Evolutionary conservation across 2,888 invertebrate species (phyloP).

Genomic region (Acleris laterana): DNA sequence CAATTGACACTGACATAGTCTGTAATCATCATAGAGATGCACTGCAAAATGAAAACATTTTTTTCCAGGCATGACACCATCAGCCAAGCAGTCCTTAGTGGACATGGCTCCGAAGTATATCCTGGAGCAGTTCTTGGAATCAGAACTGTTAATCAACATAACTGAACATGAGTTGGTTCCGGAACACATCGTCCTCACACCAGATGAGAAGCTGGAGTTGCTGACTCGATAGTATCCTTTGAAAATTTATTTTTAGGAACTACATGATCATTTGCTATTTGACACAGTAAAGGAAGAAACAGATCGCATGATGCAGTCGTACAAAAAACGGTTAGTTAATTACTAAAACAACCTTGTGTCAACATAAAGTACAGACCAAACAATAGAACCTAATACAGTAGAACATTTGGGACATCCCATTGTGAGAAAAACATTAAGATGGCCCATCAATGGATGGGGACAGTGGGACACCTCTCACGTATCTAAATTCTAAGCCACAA

Average conservation of each 20-base stretch:
- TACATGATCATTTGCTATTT: no score
- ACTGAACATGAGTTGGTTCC: conserved; percentile 99
- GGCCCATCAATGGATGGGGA: no score
- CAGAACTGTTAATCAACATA: conserved; percentile 98
- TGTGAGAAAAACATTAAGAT: no score
- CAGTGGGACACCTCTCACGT: no score
- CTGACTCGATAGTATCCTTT: conserved; percentile 95
- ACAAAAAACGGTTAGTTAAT: no score
- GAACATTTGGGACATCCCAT: no score
- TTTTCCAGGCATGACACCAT: conserved; percentile 96
- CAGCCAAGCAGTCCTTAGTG: conserved; percentile 97
- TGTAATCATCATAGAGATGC: no score
- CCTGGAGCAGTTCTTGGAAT: conserved; percentile 96
- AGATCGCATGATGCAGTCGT: no score
- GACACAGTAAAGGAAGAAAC: no score
- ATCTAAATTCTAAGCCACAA: no score
- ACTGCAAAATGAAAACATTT: not conserved
- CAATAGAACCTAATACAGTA: no score
- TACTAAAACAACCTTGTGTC: not conserved
- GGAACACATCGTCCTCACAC: conserved; percentile 99
- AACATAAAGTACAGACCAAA: not conserved
- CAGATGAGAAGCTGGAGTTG: conserved; percentile 98
- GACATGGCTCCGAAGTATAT: conserved; percentile 99
- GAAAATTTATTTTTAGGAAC: conserved; percentile 19
- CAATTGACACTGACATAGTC: no score